Evolutionary conservation across 2,888 invertebrate species (phyloP), one percentile per base, ranked within the genome.

Genomic region (Bugula neritina): DNA sequence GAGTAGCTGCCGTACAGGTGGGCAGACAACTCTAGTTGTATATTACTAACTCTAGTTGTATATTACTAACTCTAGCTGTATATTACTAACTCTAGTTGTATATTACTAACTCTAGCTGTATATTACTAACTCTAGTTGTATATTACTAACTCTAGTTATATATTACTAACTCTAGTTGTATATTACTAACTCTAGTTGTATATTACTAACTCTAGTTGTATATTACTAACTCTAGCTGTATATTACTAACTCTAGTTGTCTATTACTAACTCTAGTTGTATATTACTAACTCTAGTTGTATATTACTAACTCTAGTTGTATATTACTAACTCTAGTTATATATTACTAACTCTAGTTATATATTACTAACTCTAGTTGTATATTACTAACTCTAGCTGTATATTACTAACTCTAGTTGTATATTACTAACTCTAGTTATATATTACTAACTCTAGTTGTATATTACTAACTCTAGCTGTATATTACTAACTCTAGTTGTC

Each of bases 1-100:
- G 90, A 76, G 91, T 97, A 1, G 97, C 99, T 1, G 88, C 89
- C 72, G 83, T 93, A 69, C 97, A 98, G 85, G 90, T 87, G 75
- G 34, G 43, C 13, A 31, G 5, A 31, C 29, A 10, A 25, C 13
- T 13, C 29, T 63, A 31, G 5, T 10, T 43, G 43, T 43, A 10
- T 17, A 43, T 17, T n/a, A n/a, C 43, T 43, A 43, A 17, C 43
- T 43, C 43, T 17, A 43, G 10, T n/a, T 43, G 43, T 43, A 43
- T 43, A 43, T 43, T n/a, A n/a, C n/a, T n/a, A n/a, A n/a, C n/a
- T n/a, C n/a, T n/a, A n/a, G 43, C 43, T 43, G 43, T 43, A 17
- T 43, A 43, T 43, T 5, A 10, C 10, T 43, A 43, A 5, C 43
- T 43, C 43, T 43, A 43, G 43, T 5, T 17, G n/a, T 43, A 43